phyloP scores from a whole-genome alignment of 2,113 vertebrate genomes.

The Conger conger region DNA sequence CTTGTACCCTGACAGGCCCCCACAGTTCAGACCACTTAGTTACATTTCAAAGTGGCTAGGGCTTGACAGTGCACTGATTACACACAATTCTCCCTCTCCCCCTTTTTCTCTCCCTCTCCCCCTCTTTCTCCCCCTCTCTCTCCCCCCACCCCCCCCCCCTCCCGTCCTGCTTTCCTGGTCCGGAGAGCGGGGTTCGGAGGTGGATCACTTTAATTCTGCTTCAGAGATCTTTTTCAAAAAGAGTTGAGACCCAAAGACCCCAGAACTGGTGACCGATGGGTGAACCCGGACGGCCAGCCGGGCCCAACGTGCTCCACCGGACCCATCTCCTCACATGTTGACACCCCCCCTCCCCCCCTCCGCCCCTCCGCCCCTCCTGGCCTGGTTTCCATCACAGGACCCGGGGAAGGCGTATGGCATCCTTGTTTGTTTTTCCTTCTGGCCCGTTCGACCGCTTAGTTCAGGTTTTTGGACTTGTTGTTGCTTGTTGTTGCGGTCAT shows the following conservation, averaged over 20 bases:
- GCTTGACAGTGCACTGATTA: slow-evolving; percentile 60
- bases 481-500: not conserved
- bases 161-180: slow-evolving; percentile 41
- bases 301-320: slow-evolving; percentile 58
- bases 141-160: slow-evolving; percentile 39
- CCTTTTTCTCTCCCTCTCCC: slow-evolving; percentile 13
- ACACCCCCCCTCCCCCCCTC: slow-evolving; percentile 40
- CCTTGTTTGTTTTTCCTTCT: slow-evolving; percentile 38
- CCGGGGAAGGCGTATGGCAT: slow-evolving; percentile 49
- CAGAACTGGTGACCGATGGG: slow-evolving; percentile 67
- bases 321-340: slow-evolving; percentile 62
- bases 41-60: slow-evolving; percentile 67
- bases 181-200: slow-evolving; percentile 58
- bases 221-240: slow-evolving; percentile 74
- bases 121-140: slow-evolving; percentile 29
- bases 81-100: slow-evolving; percentile 52
- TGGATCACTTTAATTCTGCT: slow-evolving; percentile 82
- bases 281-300: slow-evolving; percentile 65
- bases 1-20: slow-evolving; percentile 31
- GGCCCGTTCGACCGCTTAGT: slow-evolving; percentile 39
- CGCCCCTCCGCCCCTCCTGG: slow-evolving; percentile 56
- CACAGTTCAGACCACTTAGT: slow-evolving; percentile 61
- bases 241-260: slow-evolving; percentile 66
- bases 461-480: not conserved
- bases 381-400: not conserved